Conservation (phyloP, 2,888 invertebrate species). For the Caenorhabditis drosophilae region DNA sequence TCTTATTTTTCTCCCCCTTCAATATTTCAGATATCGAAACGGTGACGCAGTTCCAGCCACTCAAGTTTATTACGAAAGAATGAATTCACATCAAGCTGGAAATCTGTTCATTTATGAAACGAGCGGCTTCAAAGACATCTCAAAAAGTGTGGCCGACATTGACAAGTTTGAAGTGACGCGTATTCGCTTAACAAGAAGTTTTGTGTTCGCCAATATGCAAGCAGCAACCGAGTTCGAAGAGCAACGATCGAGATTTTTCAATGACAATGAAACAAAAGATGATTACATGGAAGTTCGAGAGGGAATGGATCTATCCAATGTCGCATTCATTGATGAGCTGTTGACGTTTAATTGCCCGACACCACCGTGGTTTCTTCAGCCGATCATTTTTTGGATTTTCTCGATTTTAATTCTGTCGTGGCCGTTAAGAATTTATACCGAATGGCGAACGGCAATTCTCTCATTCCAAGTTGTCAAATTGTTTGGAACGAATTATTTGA, state of each 20-base stretch:
- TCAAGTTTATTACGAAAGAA: conserved; percentile 82
- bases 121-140: conserved; percentile 74
- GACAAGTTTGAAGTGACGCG: conserved; percentile 43
- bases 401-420: conserved; percentile 81
- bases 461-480: conserved; percentile 78
- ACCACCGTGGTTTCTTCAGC: conserved; percentile 72
- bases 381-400: conserved; percentile 79
- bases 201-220: conserved; percentile 82
- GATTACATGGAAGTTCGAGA: conserved; percentile 82
- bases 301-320: conserved; percentile 77
- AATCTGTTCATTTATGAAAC: conserved; percentile 81
- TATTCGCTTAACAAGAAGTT: conserved; percentile 70
- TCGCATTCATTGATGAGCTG: conserved; percentile 42
- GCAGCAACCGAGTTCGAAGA: conserved; percentile 80
- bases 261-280: conserved; percentile 81
- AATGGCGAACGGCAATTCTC: conserved; percentile 82
- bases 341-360: conserved; percentile 41
- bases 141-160: conserved; percentile 30
- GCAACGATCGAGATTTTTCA: conserved; percentile 80
- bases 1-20: background rate
- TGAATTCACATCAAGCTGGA: conserved; percentile 81
- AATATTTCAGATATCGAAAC: conserved; percentile 76
- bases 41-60: conserved; percentile 83
- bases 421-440: conserved; percentile 80
- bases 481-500: conserved; percentile 75